Evolutionary conservation across 2,797 vertebrate genomes (phyloP).

Genomic region (Cyprinella venusta): DNA sequence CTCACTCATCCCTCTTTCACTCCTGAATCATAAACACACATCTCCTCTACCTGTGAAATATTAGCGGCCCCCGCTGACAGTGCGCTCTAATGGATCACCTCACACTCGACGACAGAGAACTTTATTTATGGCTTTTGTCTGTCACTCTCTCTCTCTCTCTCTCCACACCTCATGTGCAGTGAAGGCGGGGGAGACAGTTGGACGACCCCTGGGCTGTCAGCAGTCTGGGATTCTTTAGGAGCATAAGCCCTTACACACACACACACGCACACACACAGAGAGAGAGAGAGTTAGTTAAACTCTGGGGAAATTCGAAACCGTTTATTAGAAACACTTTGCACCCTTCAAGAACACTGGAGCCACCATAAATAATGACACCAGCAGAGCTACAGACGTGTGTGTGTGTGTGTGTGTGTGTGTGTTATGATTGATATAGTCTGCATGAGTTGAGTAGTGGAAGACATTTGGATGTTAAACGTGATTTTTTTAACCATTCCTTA

Average conservation of each 20-base stretch:
- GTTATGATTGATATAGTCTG: background rate
- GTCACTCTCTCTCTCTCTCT: conserved; percentile 36
- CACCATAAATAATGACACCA: conserved; percentile 79
- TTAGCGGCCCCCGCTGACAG: conserved; percentile 68
- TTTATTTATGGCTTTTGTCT: conserved; percentile 69
- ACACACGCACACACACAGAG: conserved; percentile 56
- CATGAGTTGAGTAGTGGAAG: background rate
- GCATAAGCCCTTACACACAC: conserved; percentile 60
- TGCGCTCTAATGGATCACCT: conserved; percentile 64
- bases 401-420: conserved; percentile 5
- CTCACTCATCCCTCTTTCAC: conserved; percentile 66
- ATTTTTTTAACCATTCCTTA: too few species aligned
- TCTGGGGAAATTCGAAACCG: conserved; percentile 78
- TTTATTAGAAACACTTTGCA: conserved; percentile 84
- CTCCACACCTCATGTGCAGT: conserved; percentile 60
- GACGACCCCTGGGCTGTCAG: conserved; percentile 87
- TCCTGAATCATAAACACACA: conserved; percentile 30
- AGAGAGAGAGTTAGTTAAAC: conserved; percentile 69
- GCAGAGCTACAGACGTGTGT: conserved; percentile 53
- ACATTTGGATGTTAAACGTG: background rate
- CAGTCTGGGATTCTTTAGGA: conserved; percentile 82
- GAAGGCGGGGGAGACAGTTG: conserved; percentile 82
- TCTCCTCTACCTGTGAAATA: conserved; percentile 74
- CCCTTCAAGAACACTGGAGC: conserved; percentile 78
- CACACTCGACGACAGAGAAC: conserved; percentile 62